Evolutionary conservation across 1,140 invertebrate species (phyloP).

Genomic region (Drosophila jambulina): DNA sequence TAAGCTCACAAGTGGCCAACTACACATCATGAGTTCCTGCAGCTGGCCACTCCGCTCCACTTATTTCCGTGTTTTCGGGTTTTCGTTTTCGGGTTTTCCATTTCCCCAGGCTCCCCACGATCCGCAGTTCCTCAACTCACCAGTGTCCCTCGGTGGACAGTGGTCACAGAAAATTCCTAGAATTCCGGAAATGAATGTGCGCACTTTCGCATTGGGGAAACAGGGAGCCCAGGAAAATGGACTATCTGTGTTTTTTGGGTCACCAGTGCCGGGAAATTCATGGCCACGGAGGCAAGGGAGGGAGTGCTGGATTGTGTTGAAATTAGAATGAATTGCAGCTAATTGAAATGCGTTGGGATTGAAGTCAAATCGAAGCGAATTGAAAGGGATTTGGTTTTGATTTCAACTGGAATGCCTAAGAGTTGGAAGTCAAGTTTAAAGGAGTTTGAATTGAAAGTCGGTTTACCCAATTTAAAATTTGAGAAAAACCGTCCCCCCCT

Average conservation of each 20-base stretch:
- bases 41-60: conserved; percentile 12
- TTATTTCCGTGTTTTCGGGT: conserved; percentile 24
- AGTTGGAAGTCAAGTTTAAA: background rate
- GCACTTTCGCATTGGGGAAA: conserved; percentile 56
- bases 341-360: conserved; percentile 27
- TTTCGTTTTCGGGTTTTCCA: background rate
- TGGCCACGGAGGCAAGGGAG: background rate
- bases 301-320: conserved; percentile 5
- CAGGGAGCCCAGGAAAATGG: conserved; percentile 5
- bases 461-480: too few relatives aligned
- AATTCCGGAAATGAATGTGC: conserved; percentile 72
- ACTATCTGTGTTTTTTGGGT: conserved; percentile 46
- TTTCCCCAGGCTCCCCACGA: background rate
- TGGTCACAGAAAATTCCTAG: conserved; percentile 33
- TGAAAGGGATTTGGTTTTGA: background rate
- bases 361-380: conserved; percentile 7
- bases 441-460: background rate
- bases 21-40: conserved; percentile 26
- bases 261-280: conserved; percentile 12
- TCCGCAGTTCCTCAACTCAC: background rate
- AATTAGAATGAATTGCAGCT: conserved; percentile 37
- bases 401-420: too few relatives aligned
- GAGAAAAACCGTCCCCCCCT: too few relatives aligned
- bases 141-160: conserved; percentile 14
- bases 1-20: conserved; percentile 42